phyloP scores from a whole-genome alignment of 2,113 vertebrate species.

The Lepus europaeus region DNA sequence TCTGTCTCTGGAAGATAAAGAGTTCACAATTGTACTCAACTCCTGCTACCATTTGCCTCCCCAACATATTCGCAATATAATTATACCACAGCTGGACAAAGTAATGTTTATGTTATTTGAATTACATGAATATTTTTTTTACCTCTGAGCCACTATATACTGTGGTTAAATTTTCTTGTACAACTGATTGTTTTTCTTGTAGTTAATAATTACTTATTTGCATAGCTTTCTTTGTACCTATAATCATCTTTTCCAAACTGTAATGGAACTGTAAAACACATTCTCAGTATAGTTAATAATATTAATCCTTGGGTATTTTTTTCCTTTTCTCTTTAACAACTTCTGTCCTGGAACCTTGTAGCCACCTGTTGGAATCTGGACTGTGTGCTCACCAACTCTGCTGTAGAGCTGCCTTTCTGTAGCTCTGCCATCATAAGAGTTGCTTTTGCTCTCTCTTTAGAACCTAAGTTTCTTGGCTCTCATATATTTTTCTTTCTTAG shows the following conservation, averaged over 20 bases:
- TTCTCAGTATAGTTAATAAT: not conserved
- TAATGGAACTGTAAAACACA: not conserved
- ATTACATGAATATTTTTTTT: not conserved
- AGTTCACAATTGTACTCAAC: conserved; percentile 39
- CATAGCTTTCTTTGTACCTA: not conserved
- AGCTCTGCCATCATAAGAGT: not conserved
- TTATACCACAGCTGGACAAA: not conserved
- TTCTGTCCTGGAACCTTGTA: not conserved
- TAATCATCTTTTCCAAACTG: not conserved
- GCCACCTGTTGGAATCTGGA: not conserved
- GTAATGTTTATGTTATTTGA: not conserved
- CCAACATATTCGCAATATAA: not conserved
- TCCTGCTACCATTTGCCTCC: not conserved
- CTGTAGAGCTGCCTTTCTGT: not conserved
- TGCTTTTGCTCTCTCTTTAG: not conserved
- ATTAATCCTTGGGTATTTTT: too few species aligned
- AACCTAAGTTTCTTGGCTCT: not conserved
- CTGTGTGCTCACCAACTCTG: not conserved
- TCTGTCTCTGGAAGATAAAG: conserved; percentile 17
- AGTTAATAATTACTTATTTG: not conserved
- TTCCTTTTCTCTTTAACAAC: not conserved
- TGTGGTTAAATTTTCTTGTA: conserved; percentile 13
- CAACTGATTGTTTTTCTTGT: not conserved
- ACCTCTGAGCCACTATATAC: not conserved
- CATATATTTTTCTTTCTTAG: not conserved